Base-by-base conservation (phyloP, 2,888 invertebrate species). In the Calephelis perditalis region DNA sequence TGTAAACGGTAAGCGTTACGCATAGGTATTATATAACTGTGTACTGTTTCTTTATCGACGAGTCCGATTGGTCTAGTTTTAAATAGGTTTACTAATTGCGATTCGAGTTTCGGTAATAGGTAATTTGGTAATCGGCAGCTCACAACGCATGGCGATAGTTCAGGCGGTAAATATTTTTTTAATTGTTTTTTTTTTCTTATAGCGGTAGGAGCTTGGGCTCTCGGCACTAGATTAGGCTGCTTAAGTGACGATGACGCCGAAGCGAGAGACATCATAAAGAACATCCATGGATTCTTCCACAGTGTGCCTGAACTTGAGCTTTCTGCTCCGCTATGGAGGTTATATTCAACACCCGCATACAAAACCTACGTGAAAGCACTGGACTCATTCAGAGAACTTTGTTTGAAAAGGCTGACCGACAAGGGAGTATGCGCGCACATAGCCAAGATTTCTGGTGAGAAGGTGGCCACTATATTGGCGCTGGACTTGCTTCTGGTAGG, bases 141-240 rank as follows among this genome's bases (percentile, higher is more conserved):
- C 26, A 26, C 26, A 26, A 26, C 26, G 4, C 26, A 26, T 3
- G 26, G 26, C 26, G 26, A 26, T 26, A 26, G 26, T 26, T 26
- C 26, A 26, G 26, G 26, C 3, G 4, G 26, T 26, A 2, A 67
- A 60, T 68, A 66, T 69, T 64, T 40, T 12, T 56, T 12, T 12
- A 15, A 40, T 40, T 40, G 15, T 37, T 37, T 37, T 11, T 9
- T 10, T 9, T 45, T 9, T 11, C 3, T 82, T 82, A 63, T 77
- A 96, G 96, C 96, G 68, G 96, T 97, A 3, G 96, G 95, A 15
- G 92, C 94, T 68, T 96, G 96, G 74, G 95, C 96, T 5, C 86
- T 97, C 73, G 96, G 97, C 72, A 94, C 94, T 36, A 92, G 97
- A 69, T 84, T 97, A 59, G 96, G 96, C 35, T 96, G 96, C 80